phyloP scores from a whole-genome alignment of 2,888 invertebrate genomes.

The Amiota minor region DNA sequence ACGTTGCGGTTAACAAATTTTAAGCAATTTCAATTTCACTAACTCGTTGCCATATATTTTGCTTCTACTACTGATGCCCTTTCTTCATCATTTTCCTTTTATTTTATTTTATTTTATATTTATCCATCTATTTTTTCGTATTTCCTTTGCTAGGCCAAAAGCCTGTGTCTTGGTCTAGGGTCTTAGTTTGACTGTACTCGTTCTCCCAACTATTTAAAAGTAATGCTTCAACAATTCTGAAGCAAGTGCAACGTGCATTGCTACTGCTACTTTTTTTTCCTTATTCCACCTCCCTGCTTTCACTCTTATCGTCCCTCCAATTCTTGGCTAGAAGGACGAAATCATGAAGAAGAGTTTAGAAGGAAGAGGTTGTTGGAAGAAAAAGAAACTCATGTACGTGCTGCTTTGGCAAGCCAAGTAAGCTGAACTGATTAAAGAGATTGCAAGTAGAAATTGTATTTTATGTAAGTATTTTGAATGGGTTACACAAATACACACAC shows the following conservation, averaged over 20 bases:
- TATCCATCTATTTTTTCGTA: too few species aligned
- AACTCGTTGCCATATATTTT: constrained; percentile 1
- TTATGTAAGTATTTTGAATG: background rate
- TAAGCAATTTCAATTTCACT: constrained; percentile 21
- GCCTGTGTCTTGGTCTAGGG: too few species aligned
- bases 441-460: constrained; percentile 14
- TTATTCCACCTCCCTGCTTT: too few species aligned
- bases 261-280: too few species aligned
- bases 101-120: too few species aligned
- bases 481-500: background rate
- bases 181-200: background rate
- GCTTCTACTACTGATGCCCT: background rate
- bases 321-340: constrained; percentile 13
- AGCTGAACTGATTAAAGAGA: constrained; percentile 24
- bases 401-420: constrained; percentile 4
- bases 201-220: constrained; percentile 11
- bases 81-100: background rate
- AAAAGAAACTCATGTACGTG: background rate
- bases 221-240: constrained; percentile 16
- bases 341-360: background rate
- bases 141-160: too few species aligned
- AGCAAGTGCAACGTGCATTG: constrained; percentile 11
- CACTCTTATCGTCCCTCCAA: too few species aligned
- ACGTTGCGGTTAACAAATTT: constrained; percentile 5
- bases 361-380: background rate